Conservation (phyloP, 2,797 vertebrate genomes). For the Enteromius paludinosus region DNA sequence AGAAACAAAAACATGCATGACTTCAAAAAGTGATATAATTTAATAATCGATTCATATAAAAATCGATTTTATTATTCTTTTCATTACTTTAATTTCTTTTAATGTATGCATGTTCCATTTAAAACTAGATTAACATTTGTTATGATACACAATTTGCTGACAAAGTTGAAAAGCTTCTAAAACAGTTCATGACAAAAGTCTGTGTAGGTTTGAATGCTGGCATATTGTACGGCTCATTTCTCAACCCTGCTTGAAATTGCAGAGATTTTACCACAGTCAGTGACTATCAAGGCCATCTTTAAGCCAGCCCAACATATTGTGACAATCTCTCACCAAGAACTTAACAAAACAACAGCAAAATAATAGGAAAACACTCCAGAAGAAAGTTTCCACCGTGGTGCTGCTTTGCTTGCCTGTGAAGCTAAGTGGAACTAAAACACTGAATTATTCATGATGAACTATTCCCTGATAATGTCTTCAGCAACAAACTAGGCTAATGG, state of each 20-base stretch:
- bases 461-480: conserved; percentile 54
- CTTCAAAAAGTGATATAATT: neutral
- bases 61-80: neutral
- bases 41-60: neutral
- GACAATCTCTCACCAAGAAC: conserved; percentile 18
- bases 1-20: conserved; percentile 6
- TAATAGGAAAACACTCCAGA: conserved; percentile 36
- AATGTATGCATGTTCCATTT: too few relatives aligned
- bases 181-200: conserved; percentile 13
- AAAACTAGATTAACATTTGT: neutral
- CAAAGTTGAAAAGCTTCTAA: neutral
- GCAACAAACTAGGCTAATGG: conserved; percentile 42
- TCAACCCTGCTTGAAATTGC: conserved; percentile 48
- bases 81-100: neutral
- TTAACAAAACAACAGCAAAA: conserved; percentile 25
- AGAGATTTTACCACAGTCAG: conserved; percentile 55
- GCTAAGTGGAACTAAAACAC: conserved; percentile 60
- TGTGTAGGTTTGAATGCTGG: conserved; percentile 33
- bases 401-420: conserved; percentile 44
- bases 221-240: conserved; percentile 55
- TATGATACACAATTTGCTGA: neutral
- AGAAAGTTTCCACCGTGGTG: conserved; percentile 28
- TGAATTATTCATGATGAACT: conserved; percentile 58
- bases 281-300: conserved; percentile 59
- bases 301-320: conserved; percentile 39